Evolutionary conservation across 2,888 invertebrate species (phyloP), one percentile per base, ranked within the genome.

Genomic region (Tanytarsus gracilentus): DNA sequence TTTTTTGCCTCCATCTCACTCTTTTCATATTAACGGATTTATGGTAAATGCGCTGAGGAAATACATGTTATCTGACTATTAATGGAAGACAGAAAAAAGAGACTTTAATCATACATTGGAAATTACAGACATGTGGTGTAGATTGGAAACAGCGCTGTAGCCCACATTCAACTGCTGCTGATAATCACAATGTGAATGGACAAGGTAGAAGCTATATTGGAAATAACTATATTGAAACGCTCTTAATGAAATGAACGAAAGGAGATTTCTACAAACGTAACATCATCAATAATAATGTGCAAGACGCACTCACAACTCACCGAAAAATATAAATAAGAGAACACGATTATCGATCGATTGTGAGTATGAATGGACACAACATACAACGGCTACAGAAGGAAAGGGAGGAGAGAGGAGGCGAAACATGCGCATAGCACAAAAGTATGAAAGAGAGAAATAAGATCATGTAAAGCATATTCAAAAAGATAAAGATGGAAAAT

Each of bases 401-500:
- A 36, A 25, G 27, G 30, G 36, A 18, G 29, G 55, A 14, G 21
- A n/a, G 18, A 29, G 29, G n/a, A 40, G 26, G 18, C 27, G 25
- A 56, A 40, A 40, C 55, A 30, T 56, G 55, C 40, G 33, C 25
- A 39, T 21, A 51, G 14, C 14, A 23, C n/a, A 52, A n/a, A n/a
- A n/a, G n/a, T n/a, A n/a, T n/a, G n/a, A n/a, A n/a, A n/a, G n/a
- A n/a, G n/a, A n/a, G n/a, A n/a, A n/a, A n/a, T 33, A 33, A 36
- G 16, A 36, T 36, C 36, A 14, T 21, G 30, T 52, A 55, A 55
- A 55, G 27, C 27, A 25, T 40, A 55, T 55, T 39, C 40, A 40
- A 55, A n/a, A n/a, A 58, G 58, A 48, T 58, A 58, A 48, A 58
- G 48, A 58, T 44, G 58, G 58, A 58, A 58, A 58, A 58, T 58